Conservation (phyloP, 1,140 invertebrate species). For the Brachionus sp. region DNA sequence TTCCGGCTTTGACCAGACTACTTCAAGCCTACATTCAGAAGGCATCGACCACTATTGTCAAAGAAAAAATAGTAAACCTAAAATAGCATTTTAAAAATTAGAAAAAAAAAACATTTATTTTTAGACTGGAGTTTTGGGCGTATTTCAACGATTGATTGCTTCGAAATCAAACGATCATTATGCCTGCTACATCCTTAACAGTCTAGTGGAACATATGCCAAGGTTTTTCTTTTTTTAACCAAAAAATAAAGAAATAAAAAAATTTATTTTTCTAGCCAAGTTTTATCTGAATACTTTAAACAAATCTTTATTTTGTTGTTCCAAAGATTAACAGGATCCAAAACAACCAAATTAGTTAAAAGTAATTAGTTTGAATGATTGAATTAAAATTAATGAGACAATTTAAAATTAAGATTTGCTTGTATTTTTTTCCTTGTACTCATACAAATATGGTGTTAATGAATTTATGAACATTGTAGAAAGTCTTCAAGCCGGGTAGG, state of each 20-base stretch:
- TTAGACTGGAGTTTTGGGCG: conserved; percentile 77
- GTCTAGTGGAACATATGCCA: conserved; percentile 72
- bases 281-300: conserved; percentile 73
- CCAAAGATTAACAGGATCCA: conserved; percentile 80
- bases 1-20: conserved; percentile 81
- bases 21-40: conserved; percentile 78
- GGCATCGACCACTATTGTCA: conserved; percentile 70
- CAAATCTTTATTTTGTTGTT: conserved; percentile 87
- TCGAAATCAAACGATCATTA: conserved; percentile 93
- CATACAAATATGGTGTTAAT: conserved; percentile 71
- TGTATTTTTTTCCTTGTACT: conserved; percentile 81
- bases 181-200: conserved; percentile 84
- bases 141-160: conserved; percentile 92
- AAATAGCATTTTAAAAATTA: conserved; percentile 46
- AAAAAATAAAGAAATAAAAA: background rate
- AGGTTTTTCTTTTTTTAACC: conserved; percentile 57
- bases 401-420: conserved; percentile 64
- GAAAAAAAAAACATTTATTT: background rate
- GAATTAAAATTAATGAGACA: background rate
- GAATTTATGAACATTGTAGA: conserved; percentile 75
- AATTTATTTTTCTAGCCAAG: conserved; percentile 51
- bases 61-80: conserved; percentile 46
- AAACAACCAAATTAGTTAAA: conserved; percentile 87
- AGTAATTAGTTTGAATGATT: conserved; percentile 60
- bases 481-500: conserved; percentile 77